Evolutionary conservation across 2,888 invertebrate genomes (phyloP), one percentile per base, ranked within the genome.

Genomic region (Andrena chrysosceles): DNA sequence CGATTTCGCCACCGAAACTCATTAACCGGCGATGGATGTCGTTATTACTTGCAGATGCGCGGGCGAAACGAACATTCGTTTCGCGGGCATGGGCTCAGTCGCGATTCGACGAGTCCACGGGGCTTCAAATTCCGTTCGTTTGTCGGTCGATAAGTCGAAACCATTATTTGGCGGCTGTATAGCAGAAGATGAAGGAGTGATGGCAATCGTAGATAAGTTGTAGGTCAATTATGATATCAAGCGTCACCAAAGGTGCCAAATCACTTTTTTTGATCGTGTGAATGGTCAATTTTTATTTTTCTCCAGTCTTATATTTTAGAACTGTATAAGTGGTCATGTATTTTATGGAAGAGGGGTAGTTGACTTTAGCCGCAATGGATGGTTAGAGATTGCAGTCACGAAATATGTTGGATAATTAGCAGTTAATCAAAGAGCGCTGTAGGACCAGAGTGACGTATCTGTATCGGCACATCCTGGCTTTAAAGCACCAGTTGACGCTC

Each of bases 1-100:
- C 7, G 35, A 70, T 77, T 74, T 78, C 59, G 74, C 23, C 31
- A 79, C 71, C 64, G 63, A 60, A 59, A 75, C 62, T 84, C 83
- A 83, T 84, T 83, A 79, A 71, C 75, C 66, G 48, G 29, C 71
- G 71, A 75, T 75, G 71, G 78, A 84, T 69, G 79, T 66, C 69
- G 78, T 81, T 74, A 81, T 80, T 80, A 66, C 59, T 20, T 49
- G 13, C 69, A 54, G 73, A 69, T 67, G 68, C 64, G 49, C 68
- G 49, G 69, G 69, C 62, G 70, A 68, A 71, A 76, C 70, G 71
- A 20, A 67, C 64, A 23, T 49, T 8, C n/a, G n/a, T 23, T 8
- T 54, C n/a, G n/a, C 2, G 23, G 20, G 20, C 54, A 3, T 10
- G 10, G 10, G 13, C 42, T 13, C 42, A 13, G 42, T 23, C 54